Conservation (phyloP, 2,797 vertebrate species). For the Macropus fuliginosus region DNA sequence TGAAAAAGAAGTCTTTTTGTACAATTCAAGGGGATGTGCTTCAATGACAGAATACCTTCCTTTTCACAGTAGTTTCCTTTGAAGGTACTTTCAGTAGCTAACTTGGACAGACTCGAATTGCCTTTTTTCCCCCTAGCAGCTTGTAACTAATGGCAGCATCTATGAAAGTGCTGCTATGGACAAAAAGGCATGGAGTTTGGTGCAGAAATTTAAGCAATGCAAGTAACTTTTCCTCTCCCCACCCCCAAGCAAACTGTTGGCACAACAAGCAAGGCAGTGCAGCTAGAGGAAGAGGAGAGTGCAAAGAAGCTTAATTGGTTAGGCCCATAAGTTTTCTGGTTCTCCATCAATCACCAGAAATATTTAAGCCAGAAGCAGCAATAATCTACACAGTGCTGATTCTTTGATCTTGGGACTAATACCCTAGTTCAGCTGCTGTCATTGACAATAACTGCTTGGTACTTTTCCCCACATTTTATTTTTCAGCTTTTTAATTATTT, state of each 20-base stretch:
- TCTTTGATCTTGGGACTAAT: background rate
- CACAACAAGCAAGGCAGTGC: background rate
- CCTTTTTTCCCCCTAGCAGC: background rate
- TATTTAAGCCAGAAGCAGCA: background rate
- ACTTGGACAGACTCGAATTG: background rate
- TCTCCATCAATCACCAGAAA: background rate
- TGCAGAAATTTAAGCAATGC: background rate
- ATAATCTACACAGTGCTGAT: background rate
- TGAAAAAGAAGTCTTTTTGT: background rate
- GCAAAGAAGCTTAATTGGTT: background rate
- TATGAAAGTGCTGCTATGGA: background rate
- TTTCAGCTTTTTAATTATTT: background rate
- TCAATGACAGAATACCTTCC: background rate
- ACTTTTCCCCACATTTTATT: background rate
- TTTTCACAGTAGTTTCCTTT: background rate
- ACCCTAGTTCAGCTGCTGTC: background rate
- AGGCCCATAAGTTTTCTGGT: background rate
- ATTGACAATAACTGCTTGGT: background rate
- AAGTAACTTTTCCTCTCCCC: background rate
- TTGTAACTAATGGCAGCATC: background rate
- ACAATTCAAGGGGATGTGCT: background rate
- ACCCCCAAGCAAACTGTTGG: background rate
- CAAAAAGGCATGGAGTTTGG: background rate
- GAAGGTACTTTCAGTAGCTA: slow-evolving; percentile 27
- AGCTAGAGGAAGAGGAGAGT: background rate